Evolutionary conservation across 2,888 invertebrate genomes (phyloP).

Genomic region (Thymelicus acteon): DNA sequence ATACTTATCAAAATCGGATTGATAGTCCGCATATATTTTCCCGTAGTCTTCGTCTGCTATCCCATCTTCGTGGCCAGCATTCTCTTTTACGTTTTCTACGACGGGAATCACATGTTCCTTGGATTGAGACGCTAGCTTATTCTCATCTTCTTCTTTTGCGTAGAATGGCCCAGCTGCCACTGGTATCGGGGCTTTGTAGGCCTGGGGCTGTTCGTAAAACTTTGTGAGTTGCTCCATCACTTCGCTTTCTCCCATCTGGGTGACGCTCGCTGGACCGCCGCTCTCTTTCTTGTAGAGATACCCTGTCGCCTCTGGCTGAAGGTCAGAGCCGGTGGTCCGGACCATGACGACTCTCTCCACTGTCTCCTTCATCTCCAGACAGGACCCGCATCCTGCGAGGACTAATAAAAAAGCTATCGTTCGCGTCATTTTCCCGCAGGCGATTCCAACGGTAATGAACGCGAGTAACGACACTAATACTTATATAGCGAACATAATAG

Average conservation of each 20-base stretch:
- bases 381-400: slow-evolving; percentile 53
- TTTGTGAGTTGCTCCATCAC: slow-evolving; percentile 74
- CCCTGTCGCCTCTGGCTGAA: slow-evolving; percentile 85
- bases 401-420: slow-evolving; percentile 55
- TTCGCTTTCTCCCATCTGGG: slow-evolving; percentile 75
- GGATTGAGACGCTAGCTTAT: slow-evolving; percentile 60
- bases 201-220: slow-evolving; percentile 65
- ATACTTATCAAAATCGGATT: slow-evolving; percentile 65
- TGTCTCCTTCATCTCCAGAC: slow-evolving; percentile 78
- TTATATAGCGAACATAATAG: slow-evolving; percentile 78
- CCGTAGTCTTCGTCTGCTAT: slow-evolving; percentile 66
- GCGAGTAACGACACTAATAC: slow-evolving; percentile 68
- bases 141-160: slow-evolving; percentile 59
- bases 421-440: slow-evolving; percentile 68
- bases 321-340: slow-evolving; percentile 83
- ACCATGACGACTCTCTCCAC: slow-evolving; percentile 83
- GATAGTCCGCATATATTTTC: slow-evolving; percentile 62
- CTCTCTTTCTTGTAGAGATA: slow-evolving; percentile 82
- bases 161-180: slow-evolving; percentile 61
- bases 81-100: slow-evolving; percentile 62
- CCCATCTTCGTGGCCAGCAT: slow-evolving; percentile 58
- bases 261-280: slow-evolving; percentile 75
- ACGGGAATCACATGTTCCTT: slow-evolving; percentile 69
- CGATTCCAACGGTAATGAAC: slow-evolving; percentile 67
- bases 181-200: slow-evolving; percentile 64